Percentiles rank a stretch among this genome's conserved stretches.
These are phyloP conservation scores for Penelope pileata DNA, from an alignment of 2,113 vertebrate species.

Conservation along the genomic window DNA sequence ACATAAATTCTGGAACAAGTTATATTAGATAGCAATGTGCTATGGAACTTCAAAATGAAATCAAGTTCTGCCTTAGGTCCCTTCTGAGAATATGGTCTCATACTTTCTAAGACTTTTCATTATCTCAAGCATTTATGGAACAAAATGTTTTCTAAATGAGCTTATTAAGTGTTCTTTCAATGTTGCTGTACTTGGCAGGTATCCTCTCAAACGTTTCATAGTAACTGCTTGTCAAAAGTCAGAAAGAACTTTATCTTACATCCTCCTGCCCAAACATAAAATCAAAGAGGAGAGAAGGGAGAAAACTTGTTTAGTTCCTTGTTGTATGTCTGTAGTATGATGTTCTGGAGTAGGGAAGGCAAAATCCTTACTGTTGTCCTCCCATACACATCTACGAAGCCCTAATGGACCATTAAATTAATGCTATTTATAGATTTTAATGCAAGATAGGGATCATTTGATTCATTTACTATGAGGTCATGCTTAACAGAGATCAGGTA, in stretches of 20 bases:
- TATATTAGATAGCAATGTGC: not conserved
- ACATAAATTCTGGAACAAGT: not conserved
- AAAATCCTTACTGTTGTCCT: not conserved
- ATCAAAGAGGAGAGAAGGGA: not conserved
- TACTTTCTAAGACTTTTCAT: not conserved
- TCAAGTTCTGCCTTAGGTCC: not conserved
- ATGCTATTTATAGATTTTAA: not conserved
- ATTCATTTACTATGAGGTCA: not conserved
- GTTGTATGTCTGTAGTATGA: rapidly evolving
- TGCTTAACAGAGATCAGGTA: not conserved
- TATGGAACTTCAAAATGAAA: not conserved
- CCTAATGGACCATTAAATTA: not conserved
- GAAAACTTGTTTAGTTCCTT: not conserved
- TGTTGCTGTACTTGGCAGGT: not conserved
- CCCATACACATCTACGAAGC: not conserved
- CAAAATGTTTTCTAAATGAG: not conserved
- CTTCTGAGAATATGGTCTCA: not conserved
- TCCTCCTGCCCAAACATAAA: not conserved
- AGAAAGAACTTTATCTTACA: not conserved
- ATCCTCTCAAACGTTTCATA: not conserved
- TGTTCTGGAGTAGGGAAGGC: rapidly evolving
- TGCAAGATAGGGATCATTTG: not conserved
- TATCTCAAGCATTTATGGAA: not conserved
- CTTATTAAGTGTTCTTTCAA: not conserved
- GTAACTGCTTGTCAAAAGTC: not conserved